phyloP scores from a whole-genome alignment of 2,888 invertebrate species.

The Stenichneumon culpator region DNA sequence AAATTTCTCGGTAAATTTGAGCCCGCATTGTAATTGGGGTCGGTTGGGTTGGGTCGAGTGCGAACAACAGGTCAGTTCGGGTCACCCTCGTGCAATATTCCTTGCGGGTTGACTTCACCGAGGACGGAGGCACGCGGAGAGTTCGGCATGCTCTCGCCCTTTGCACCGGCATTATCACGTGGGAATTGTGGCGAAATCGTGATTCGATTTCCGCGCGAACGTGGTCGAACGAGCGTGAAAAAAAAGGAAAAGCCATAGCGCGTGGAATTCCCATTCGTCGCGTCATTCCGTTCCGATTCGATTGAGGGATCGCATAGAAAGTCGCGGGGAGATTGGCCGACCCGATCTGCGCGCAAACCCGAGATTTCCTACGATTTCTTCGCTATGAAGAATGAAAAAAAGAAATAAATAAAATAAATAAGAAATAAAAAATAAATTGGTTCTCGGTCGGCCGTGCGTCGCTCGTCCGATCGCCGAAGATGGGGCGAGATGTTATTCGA shows the following conservation, averaged over 20 bases:
- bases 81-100: conserved; percentile 47
- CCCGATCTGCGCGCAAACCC: neutral
- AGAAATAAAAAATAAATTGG: neutral
- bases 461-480: neutral
- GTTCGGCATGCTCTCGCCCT: conserved; percentile 31
- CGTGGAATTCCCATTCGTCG: conserved; percentile 1
- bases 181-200: conserved; percentile 29
- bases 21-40: conserved; percentile 47
- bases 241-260: neutral
- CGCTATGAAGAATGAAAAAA: neutral
- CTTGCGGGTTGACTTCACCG: conserved; percentile 13
- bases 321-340: neutral
- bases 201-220: conserved; percentile 6
- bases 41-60: conserved; percentile 2
- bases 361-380: conserved; percentile 19
- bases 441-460: neutral
- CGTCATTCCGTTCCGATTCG: conserved; percentile 11
- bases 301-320: neutral
- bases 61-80: conserved; percentile 32
- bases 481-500: conserved; percentile 16
- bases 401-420: neutral
- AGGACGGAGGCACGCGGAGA: conserved; percentile 26
- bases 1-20: conserved; percentile 56
- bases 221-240: neutral
- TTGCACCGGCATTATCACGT: conserved; percentile 10